Base-by-base conservation (phyloP, 1,140 invertebrate genomes). In the Zaprionus africanus region DNA sequence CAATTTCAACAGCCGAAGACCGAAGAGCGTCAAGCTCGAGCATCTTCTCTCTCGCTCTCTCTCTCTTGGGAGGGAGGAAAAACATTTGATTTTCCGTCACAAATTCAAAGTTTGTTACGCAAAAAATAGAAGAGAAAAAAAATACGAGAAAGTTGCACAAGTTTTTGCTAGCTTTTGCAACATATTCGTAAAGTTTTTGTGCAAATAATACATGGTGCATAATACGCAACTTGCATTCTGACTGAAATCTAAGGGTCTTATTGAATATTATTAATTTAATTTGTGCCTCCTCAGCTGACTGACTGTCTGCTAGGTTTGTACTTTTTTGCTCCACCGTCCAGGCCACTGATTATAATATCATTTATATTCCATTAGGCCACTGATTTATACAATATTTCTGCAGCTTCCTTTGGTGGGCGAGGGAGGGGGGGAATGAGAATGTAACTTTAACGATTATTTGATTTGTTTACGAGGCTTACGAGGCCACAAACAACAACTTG, bases 401-500 rank as follows among this genome's bases (percentile, higher is more conserved):
- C 56, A 51, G 31, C 28, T 49, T 68, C 65, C 65, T 63, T 69
- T 64, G 36, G 7, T 31, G 63, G 6, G 56, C 13, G 34, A n/a
- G 22, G 22, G 22, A 22, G 3, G 2, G n/a, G 2, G 41, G 41
- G 38, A 6, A 13, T 43, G 41, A 17, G 41, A 43, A 46, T 46
- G 56, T 58, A 12, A 59, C 41, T 57, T 64, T 63, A 69, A 75
- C 53, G 72, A 69, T 75, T 75, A 75, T 75, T 75, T 75, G 72
- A 75, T 75, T 75, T 75, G 72, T 70, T 69, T 58, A 57, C 59
- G 66, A 60, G 41, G 58, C 49, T 57, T 66, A 26, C 12, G 54
- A 34, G 53, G 19, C 59, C 59, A 63, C 72, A 75, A 75, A 75
- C 66, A 83, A 86, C 82, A 83, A 86, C 82, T 88, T 86, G 82